These are phyloP conservation scores for Scotopteryx bipunctaria DNA, from an alignment of 2,888 invertebrate species.

Conservation along the genomic window DNA sequence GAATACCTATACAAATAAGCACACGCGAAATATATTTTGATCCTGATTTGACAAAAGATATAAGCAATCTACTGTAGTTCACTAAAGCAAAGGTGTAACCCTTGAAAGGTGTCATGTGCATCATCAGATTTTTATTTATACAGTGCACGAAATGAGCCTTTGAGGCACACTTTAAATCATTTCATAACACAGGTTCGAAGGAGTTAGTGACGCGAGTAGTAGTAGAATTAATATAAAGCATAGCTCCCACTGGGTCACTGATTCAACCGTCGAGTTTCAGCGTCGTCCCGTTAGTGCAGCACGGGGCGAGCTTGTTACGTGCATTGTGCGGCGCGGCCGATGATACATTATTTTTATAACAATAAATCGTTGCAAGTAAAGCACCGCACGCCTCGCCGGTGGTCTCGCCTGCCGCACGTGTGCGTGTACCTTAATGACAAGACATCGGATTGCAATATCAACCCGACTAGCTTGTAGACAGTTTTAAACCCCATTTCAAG, in stretches of 20 bases:
- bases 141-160: too few species aligned
- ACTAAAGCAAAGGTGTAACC: too few species aligned
- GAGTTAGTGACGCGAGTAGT: neutral
- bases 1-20: too few species aligned
- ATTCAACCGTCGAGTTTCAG: constrained; percentile 43
- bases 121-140: too few species aligned
- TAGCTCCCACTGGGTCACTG: constrained; percentile 36
- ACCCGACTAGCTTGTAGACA: constrained; percentile 20
- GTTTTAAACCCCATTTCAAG: constrained; percentile 21
- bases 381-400: constrained; percentile 72
- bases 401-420: constrained; percentile 50
- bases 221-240: constrained; percentile 11
- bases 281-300: constrained; percentile 64
- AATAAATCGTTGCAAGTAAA: constrained; percentile 82
- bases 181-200: too few species aligned
- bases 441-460: constrained; percentile 27
- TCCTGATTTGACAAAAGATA: too few species aligned
- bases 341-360: constrained; percentile 84
- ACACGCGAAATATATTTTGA: too few species aligned
- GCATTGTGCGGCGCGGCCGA: constrained; percentile 73
- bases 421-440: constrained; percentile 39
- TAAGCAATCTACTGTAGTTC: too few species aligned
- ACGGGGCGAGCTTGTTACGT: constrained; percentile 74
- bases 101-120: too few species aligned
- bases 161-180: too few species aligned